phyloP scores from a whole-genome alignment of 2,113 vertebrate genomes.

The Rhynchopsitta pachyrhyncha region DNA sequence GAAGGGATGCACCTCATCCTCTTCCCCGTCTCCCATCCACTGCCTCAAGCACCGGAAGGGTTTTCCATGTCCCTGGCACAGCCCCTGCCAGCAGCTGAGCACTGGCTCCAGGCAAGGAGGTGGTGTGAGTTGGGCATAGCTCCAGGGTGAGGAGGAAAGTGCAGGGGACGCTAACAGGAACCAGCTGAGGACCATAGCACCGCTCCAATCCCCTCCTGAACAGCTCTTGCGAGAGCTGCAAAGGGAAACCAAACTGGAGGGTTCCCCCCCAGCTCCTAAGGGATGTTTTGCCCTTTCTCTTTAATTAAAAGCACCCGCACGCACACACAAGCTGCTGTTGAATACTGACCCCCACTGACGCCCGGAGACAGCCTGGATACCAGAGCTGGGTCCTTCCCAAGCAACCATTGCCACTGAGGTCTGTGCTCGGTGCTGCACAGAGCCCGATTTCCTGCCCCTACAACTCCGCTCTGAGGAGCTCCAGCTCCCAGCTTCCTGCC shows the following conservation, averaged over 20 bases:
- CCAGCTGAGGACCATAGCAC: background rate
- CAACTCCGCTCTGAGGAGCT: background rate
- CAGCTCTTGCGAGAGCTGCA: background rate
- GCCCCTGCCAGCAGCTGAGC: background rate
- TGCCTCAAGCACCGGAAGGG: background rate
- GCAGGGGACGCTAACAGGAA: background rate
- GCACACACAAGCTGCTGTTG: background rate
- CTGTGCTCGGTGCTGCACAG: background rate
- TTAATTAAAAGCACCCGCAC: background rate
- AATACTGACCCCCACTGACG: background rate
- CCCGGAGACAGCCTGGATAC: background rate
- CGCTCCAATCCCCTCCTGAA: background rate
- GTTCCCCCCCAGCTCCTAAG: background rate
- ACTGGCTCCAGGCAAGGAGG: background rate
- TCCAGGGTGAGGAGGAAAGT: background rate
- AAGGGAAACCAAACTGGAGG: background rate
- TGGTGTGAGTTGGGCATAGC: background rate
- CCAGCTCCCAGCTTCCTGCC: slow-evolving; percentile 16
- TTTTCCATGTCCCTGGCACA: background rate
- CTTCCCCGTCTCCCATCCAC: background rate
- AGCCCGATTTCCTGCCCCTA: slow-evolving; percentile 20
- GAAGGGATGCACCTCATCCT: background rate
- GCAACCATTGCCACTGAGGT: rapidly evolving
- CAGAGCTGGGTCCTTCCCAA: background rate
- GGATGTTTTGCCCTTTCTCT: background rate